phyloP scores from a whole-genome alignment of 2,113 vertebrate genomes.

The Puma concolor region DNA sequence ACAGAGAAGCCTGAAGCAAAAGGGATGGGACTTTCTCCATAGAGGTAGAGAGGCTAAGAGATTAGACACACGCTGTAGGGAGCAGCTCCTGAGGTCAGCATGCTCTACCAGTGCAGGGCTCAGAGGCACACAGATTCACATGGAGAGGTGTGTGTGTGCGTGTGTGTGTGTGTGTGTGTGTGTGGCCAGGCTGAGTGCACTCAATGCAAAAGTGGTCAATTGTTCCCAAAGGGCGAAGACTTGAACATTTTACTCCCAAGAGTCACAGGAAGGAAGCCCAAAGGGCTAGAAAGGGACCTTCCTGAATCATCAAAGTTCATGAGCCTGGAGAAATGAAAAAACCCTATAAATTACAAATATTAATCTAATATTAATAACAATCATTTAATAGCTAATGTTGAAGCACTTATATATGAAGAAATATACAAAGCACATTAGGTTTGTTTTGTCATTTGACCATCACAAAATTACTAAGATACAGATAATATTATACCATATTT shows the following conservation, averaged over 20 bases:
- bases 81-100: not conserved
- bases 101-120: not conserved
- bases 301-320: not conserved
- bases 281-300: not conserved
- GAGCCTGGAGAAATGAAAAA: not conserved
- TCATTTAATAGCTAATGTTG: not conserved
- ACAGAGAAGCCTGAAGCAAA: not conserved
- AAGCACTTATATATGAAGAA: not conserved
- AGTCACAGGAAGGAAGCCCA: not conserved
- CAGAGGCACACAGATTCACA: rapidly evolving
- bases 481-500: not conserved
- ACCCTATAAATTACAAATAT: not conserved
- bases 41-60: not conserved
- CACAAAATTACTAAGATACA: not conserved
- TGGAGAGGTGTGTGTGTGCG: not conserved
- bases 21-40: not conserved
- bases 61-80: not conserved
- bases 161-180: not conserved
- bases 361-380: not conserved
- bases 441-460: not conserved
- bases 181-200: not conserved
- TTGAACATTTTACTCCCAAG: not conserved
- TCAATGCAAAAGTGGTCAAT: not conserved
- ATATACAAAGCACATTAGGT: not conserved
- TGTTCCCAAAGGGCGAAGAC: not conserved